Evolutionary conservation across 2,797 vertebrate genomes (phyloP).

Genomic region (Neostethus bicornis): DNA sequence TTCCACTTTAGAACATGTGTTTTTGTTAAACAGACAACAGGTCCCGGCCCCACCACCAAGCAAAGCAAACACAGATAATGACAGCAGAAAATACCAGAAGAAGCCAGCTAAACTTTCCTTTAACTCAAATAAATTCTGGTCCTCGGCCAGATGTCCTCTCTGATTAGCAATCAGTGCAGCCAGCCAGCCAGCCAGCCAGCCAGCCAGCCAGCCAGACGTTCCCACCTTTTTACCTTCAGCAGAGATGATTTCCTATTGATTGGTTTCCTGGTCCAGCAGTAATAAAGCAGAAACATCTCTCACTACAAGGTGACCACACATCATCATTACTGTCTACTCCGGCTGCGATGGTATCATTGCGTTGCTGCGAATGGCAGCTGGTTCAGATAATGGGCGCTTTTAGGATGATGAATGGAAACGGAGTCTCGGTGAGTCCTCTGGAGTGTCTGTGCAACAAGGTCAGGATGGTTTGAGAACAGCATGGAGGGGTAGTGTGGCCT

Average conservation of each 20-base stretch:
- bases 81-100: constrained; percentile 30
- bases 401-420: constrained; percentile 40
- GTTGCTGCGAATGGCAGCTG: constrained; percentile 36
- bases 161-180: constrained; percentile 33
- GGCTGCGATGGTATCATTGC: constrained; percentile 42
- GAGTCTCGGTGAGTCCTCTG: constrained; percentile 12
- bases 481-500: background rate
- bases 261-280: constrained; percentile 5
- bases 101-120: constrained; percentile 31
- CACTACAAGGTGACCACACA: constrained; percentile 39
- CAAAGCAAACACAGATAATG: constrained; percentile 37
- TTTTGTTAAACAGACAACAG: constrained; percentile 44
- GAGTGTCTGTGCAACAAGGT: constrained; percentile 6
- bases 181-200: too few relatives aligned
- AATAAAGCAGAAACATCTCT: constrained; percentile 34
- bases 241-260: constrained; percentile 31
- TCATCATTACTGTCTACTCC: constrained; percentile 40
- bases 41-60: constrained; percentile 14
- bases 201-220: constrained; percentile 17
- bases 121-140: constrained; percentile 23
- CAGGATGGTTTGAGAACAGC: constrained; percentile 22
- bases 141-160: constrained; percentile 23
- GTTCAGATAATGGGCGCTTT: constrained; percentile 43
- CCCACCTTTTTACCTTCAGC: constrained; percentile 21
- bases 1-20: constrained; percentile 27